These are phyloP conservation scores for Gouania willdenowi DNA, from an alignment of 2,797 vertebrate genomes.

Conservation along the genomic window DNA sequence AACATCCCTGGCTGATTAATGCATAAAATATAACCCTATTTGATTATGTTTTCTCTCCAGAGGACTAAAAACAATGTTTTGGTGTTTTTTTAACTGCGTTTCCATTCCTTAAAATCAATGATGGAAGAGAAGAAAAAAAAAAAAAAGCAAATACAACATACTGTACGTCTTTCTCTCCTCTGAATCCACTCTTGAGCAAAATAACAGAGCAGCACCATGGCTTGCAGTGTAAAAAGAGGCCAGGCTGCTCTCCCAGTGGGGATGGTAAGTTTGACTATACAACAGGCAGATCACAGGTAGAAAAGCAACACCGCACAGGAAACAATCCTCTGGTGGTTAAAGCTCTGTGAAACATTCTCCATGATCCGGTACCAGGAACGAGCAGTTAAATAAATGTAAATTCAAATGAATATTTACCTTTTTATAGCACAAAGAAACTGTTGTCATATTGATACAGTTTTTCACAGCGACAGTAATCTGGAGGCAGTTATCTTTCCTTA, in stretches of 20 bases:
- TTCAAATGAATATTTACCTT: constrained; percentile 30
- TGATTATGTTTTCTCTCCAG: too few species aligned
- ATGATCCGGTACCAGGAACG: constrained; percentile 20
- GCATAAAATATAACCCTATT: too few species aligned
- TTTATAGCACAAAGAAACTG: constrained; percentile 5
- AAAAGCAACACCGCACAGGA: constrained; percentile 7
- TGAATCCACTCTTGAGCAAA: constrained; percentile 12
- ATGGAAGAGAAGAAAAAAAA: too few species aligned
- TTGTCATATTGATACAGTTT: constrained; percentile 19
- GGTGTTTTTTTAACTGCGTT: too few species aligned
- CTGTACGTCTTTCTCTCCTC: too few species aligned
- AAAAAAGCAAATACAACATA: too few species aligned
- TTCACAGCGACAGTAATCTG: constrained; percentile 16
- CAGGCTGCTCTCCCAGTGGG: constrained; percentile 32
- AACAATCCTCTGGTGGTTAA: constrained; percentile 30
- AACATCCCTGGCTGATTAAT: too few species aligned
- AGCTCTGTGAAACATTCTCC: neutral
- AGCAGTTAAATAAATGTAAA: constrained; percentile 14
- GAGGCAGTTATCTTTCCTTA: constrained; percentile 15
- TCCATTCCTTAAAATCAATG: too few species aligned
- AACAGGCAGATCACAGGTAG: constrained; percentile 16
- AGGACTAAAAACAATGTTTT: too few species aligned
- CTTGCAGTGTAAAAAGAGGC: too few species aligned
- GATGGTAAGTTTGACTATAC: constrained; percentile 18
- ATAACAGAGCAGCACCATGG: constrained; percentile 13